Evolutionary conservation across 23 tunicate species (phyloP), one percentile per base, ranked within the genome.

Genomic region (Trididemnum clinides): DNA sequence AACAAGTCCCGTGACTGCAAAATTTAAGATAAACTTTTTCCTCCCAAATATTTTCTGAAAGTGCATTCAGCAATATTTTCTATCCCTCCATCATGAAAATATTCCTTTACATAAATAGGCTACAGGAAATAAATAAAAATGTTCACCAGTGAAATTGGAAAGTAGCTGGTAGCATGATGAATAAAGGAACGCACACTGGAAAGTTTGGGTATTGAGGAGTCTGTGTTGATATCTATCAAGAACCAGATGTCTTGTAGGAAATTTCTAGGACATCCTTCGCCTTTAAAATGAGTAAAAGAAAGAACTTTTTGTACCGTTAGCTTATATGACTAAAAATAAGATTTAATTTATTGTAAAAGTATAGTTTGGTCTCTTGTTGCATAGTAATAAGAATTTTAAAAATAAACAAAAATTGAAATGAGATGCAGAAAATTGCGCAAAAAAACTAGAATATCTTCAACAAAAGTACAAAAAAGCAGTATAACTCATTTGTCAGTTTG

Each of bases 221-320:
- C 71, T 32, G 35, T 22, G 25, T 83, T 78, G 37, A 89, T 49
- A 50, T 89, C 93, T 1, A 83, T 72, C 2, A 89, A 20, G 23
- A 89, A 77, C 93, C 93, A 89, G 23, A 89, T 69, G 35, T 89
- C 93, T 26, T 72, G 87, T 27, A 27, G 34, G n/a, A 33, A 62
- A 0, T 57, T 50, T 1, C 73, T 15, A n/a, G 93, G 93, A 66
- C 93, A 89, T 12, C 93, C 93, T 64, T 89, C 93, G 62, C 88
- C 93, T 89, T 51, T 1, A 54, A 2, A 38, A n/a, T n/a, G n/a
- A n/a, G n/a, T n/a, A n/a, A n/a, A n/a, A n/a, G n/a, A n/a, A n/a
- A n/a, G n/a, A n/a, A n/a, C n/a, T n/a, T n/a, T n/a, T n/a, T n/a
- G n/a, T n/a, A n/a, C n/a, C n/a, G n/a, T n/a, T n/a, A n/a, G n/a